Percentiles rank a stretch among this genome's conserved stretches.
Evolutionary conservation across 2,797 vertebrate genomes (phyloP).

Genomic region (Diplodus puntazzo): DNA sequence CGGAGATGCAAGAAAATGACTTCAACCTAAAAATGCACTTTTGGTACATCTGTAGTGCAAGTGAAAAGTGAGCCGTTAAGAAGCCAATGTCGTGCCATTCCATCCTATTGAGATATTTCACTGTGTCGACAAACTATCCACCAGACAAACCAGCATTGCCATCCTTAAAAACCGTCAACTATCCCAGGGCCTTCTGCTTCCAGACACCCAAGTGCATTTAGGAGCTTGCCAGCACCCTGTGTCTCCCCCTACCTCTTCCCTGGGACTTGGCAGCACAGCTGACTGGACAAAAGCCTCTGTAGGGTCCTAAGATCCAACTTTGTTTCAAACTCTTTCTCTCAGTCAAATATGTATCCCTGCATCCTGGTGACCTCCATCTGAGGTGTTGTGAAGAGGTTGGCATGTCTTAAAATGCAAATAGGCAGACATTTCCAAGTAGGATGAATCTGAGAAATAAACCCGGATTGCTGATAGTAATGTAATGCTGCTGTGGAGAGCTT

Average conservation of each 20-base stretch:
- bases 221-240: background rate
- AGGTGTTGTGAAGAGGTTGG: too few relatives aligned
- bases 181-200: background rate
- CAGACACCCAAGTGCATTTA: constrained; percentile 13
- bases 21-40: too few relatives aligned
- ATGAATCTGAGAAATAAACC: background rate
- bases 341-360: constrained; percentile 3
- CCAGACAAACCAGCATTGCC: background rate
- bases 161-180: constrained; percentile 12
- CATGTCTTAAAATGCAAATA: background rate
- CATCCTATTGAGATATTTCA: background rate
- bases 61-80: too few relatives aligned
- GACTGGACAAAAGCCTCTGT: background rate
- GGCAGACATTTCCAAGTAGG: background rate
- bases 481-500: background rate
- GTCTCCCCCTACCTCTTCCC: constrained; percentile 5
- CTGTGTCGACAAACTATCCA: background rate
- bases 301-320: background rate
- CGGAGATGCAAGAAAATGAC: too few relatives aligned
- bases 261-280: background rate
- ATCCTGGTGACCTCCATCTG: background rate
- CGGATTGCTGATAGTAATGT: background rate
- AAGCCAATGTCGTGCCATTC: background rate
- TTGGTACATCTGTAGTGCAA: too few relatives aligned
- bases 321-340: background rate